Conservation (phyloP, 2,888 invertebrate genomes). For the Drosophila vallismaia region DNA sequence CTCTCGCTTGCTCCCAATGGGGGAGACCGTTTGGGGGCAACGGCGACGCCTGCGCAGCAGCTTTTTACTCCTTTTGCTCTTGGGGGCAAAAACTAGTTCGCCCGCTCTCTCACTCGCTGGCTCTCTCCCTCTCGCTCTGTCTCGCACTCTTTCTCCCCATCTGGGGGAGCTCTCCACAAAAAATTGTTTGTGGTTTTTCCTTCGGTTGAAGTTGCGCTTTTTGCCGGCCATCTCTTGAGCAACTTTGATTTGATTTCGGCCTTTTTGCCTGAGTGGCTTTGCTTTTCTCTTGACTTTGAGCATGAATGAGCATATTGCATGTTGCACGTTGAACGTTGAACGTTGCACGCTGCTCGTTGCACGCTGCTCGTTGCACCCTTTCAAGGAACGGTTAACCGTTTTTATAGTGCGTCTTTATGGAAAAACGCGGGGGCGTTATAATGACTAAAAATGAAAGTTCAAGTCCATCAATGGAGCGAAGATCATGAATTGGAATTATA, state of each 20-base stretch:
- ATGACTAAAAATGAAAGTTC: constrained; percentile 45
- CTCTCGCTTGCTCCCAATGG: constrained; percentile 18
- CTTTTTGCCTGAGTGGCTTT: constrained; percentile 66
- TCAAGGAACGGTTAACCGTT: constrained; percentile 9
- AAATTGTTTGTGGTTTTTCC: constrained; percentile 77
- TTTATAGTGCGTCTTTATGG: constrained; percentile 35
- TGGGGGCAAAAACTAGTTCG: constrained; percentile 34
- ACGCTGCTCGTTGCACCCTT: constrained; percentile 6
- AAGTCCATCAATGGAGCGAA: constrained; percentile 6
- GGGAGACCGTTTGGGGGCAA: constrained; percentile 40
- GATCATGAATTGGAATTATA: constrained; percentile 2
- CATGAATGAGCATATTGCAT: constrained; percentile 52
- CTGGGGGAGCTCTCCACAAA: constrained; percentile 33
- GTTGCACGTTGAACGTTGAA: constrained; percentile 20
- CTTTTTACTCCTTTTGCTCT: constrained; percentile 66
- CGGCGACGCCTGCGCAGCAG: constrained; percentile 67
- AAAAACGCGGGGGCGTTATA: constrained; percentile 33
- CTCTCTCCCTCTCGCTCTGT: constrained; percentile 21
- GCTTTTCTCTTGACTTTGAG: constrained; percentile 48
- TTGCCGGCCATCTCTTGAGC: constrained; percentile 59
- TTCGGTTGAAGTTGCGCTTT: constrained; percentile 31
- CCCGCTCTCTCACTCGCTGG: constrained; percentile 28
- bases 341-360: constrained; percentile 13
- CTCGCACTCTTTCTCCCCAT: constrained; percentile 22
- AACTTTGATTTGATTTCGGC: constrained; percentile 67